Evolutionary conservation across 1,140 invertebrate species (phyloP), one percentile per base, ranked within the genome.

Genomic region (Thaumatotibia leucotreta): DNA sequence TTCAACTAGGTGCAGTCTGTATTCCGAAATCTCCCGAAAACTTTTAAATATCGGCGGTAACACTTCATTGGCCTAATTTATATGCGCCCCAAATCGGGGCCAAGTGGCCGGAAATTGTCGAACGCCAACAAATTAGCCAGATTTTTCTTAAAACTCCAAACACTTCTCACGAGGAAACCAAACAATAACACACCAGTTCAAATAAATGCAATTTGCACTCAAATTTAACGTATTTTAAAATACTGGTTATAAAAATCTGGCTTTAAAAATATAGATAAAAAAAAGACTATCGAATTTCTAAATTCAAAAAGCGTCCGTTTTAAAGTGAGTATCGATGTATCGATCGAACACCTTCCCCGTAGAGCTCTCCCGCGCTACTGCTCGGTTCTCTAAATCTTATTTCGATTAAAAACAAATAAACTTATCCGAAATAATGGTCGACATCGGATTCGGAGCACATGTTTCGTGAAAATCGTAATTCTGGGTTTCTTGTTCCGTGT

Each of bases 361-460:
- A 8, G 24, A 58, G 14, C 22, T 58, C 52, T 58, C 52, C 52
- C 27, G 52, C 52, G 52, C 1, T 29, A 58, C 52, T 58, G 52
- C 52, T 11, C 24, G 9, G 23, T 29, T 27, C 10, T 45, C 52
- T 27, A 27, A 24, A 58, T 58, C 52, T 58, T 58, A 58, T 24
- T 31, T 24, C 52, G 27, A 58, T 31, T 58, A 23, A 58, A 58
- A 58, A 58, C 52, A 58, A 58, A 58, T 58, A 58, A 58, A 58
- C 52, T 58, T 31, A n/a, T 23, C 52, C 14, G 52, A 58, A 58
- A 58, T 58, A 58, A 58, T 58, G 14, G 24, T 58, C 24, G 24
- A 24, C 52, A 58, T 58, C n/a, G 27, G 52, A 58, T 27, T n/a
- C 11, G 9, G 1, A n/a, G 24, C 52, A 31, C 24, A 58, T 58